Base-by-base conservation (phyloP, 2,888 invertebrate genomes). In the Chydorus sphaericus region DNA sequence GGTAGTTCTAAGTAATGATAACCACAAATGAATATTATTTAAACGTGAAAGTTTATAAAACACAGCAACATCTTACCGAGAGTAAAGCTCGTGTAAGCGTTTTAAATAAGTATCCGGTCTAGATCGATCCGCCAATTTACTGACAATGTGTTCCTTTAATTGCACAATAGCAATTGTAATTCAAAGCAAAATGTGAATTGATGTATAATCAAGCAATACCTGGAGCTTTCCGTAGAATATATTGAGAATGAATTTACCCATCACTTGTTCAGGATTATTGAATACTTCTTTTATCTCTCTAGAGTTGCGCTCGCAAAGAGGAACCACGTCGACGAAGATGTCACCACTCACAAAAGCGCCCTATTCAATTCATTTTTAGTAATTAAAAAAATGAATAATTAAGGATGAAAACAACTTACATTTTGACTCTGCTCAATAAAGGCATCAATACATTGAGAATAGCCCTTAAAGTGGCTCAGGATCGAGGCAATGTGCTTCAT, bases 371-470 rank as follows among this genome's bases (percentile, higher is more conserved):
- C 14, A 18, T 11, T 26, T 18, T 23, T 51, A 53, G 28, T 28
- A 37, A 6, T 38, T 26, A 20, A 57, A 48, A 38, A n/a, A 8
- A 23, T 39, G 18, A 10, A 28, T 36, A 2, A 31, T 55, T 51
- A 33, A 50, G n/a, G n/a, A n/a, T n/a, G n/a, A n/a, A n/a, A n/a
- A n/a, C n/a, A n/a, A n/a, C n/a, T n/a, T n/a, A n/a, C n/a, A n/a
- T n/a, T 82, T 75, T 96, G 94, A 69, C 93, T 89, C 63, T 93
- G 89, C 67, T 94, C 93, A 65, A 98, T 96, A 67, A 88, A 98
- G 1, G 92, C 91, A 74, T 97, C 89, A 52, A 98, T 82, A 71
- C 96, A 97, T 62, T 92, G 88, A 0, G 89, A 85, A 70, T 96
- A 97, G 2, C 93, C 89, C 73, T 94, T 96, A 67, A 98, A 98